Conservation (phyloP, 2,797 vertebrate species). For the Sebastes elongatus region DNA sequence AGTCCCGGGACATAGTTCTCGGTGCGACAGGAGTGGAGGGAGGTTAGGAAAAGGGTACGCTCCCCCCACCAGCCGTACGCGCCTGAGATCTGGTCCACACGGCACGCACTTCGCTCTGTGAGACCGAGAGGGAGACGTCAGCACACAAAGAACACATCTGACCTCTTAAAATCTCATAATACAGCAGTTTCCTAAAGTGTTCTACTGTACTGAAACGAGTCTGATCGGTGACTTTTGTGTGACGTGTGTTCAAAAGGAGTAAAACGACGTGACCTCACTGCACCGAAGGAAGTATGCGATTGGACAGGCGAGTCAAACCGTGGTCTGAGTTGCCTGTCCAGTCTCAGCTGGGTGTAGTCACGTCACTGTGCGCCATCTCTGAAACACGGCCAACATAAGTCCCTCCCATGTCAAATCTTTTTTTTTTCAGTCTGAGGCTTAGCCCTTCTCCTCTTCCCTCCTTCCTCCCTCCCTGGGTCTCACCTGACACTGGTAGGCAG, state of each 20-base stretch:
- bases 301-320: slow-evolving; percentile 49
- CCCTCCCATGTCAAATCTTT: slow-evolving; percentile 62
- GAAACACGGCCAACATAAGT: slow-evolving; percentile 52
- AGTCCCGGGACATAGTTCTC: slow-evolving; percentile 94
- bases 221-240: slow-evolving; percentile 44
- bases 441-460: slow-evolving; percentile 52
- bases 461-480: slow-evolving; percentile 75
- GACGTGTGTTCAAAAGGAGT: slow-evolving; percentile 44
- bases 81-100: slow-evolving; percentile 93
- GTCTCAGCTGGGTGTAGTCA: slow-evolving; percentile 40
- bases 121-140: slow-evolving; percentile 82
- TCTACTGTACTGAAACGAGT: slow-evolving; percentile 49
- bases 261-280: slow-evolving; percentile 48
- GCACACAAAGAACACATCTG: slow-evolving; percentile 72
- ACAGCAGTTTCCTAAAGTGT: slow-evolving; percentile 50
- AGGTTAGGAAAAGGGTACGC: slow-evolving; percentile 89
- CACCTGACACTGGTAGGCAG: slow-evolving; percentile 91
- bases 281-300: slow-evolving; percentile 8
- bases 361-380: slow-evolving; percentile 48
- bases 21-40: slow-evolving; percentile 89
- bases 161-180: slow-evolving; percentile 63
- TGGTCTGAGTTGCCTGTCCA: slow-evolving; percentile 50
- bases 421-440: slow-evolving; percentile 6
- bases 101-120: slow-evolving; percentile 90
- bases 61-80: slow-evolving; percentile 96